Conservation (phyloP, 2,113 vertebrate species). For the Poeciliopsis retropinna region DNA sequence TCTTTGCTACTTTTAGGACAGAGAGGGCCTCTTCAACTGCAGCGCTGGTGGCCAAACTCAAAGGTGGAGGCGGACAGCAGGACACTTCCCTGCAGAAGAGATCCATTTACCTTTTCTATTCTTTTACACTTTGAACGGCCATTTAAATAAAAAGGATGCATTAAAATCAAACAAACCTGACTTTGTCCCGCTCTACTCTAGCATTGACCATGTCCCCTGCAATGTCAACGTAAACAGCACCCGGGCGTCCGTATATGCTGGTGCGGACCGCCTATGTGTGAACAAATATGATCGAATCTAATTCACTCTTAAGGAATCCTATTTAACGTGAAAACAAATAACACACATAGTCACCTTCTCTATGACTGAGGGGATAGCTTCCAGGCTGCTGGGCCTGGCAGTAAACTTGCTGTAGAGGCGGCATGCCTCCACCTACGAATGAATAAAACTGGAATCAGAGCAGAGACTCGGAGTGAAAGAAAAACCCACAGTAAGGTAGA, state of each 20-base stretch:
- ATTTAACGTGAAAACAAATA: background rate
- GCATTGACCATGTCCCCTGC: conserved; percentile 92
- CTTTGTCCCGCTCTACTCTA: conserved; percentile 79
- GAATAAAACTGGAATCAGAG: background rate
- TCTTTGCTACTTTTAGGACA: conserved; percentile 80
- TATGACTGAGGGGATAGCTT: conserved; percentile 87
- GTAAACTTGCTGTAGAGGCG: conserved; percentile 94
- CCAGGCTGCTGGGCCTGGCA: conserved; percentile 87
- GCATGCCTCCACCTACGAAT: conserved; percentile 91
- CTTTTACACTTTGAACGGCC: background rate
- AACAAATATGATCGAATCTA: background rate
- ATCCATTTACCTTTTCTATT: conserved; percentile 7
- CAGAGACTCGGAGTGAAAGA: background rate
- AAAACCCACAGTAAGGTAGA: background rate
- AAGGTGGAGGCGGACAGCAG: conserved; percentile 86
- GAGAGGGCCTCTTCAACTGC: conserved; percentile 78
- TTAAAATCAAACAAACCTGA: conserved; percentile 77
- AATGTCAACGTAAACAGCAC: conserved; percentile 94
- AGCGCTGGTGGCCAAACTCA: conserved; percentile 79
- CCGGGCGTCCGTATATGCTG: conserved; percentile 93
- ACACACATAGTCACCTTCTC: conserved; percentile 87
- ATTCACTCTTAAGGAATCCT: background rate
- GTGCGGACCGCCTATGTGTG: conserved; percentile 88
- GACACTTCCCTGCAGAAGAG: conserved; percentile 75
- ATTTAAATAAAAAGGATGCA: background rate